A percentile compares a stretch with the other conserved stretches of the same genome.
Evolutionary conservation across 2,113 vertebrate genomes (phyloP).

Genomic region (Zosterops pallidus): DNA sequence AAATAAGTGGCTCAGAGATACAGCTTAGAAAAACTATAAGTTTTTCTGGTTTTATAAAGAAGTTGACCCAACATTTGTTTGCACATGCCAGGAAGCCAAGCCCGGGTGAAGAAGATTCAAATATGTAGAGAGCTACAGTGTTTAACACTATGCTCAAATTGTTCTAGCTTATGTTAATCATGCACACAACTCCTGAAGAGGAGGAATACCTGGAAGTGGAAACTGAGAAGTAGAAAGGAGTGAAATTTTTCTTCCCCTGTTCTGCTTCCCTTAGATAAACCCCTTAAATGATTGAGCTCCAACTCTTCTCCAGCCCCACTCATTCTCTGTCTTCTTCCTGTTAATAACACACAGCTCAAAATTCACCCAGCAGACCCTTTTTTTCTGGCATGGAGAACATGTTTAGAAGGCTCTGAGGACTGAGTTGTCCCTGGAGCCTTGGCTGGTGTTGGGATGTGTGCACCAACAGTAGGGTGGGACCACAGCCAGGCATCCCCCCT

Average conservation of each 20-base stretch:
- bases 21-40: not conserved
- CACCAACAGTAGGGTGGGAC: accelerated
- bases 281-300: not conserved
- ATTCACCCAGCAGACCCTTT: not conserved
- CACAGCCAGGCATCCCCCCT: accelerated
- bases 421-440: accelerated
- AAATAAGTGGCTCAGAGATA: not conserved
- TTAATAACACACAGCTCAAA: not conserved
- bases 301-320: not conserved
- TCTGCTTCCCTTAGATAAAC: not conserved
- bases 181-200: not conserved
- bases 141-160: not conserved
- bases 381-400: accelerated
- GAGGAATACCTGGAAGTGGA: not conserved
- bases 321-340: not conserved
- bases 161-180: not conserved
- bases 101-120: not conserved
- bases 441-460: accelerated
- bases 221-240: accelerated
- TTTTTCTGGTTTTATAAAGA: not conserved
- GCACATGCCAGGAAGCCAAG: not conserved
- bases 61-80: not conserved
- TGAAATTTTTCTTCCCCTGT: not conserved
- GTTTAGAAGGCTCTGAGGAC: not conserved
- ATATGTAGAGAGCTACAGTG: not conserved